A percentile compares a stretch with the other conserved stretches of the same genome.
Evolutionary conservation across 2,888 invertebrate genomes (phyloP).

Genomic region (Lepidochitona cinerea): DNA sequence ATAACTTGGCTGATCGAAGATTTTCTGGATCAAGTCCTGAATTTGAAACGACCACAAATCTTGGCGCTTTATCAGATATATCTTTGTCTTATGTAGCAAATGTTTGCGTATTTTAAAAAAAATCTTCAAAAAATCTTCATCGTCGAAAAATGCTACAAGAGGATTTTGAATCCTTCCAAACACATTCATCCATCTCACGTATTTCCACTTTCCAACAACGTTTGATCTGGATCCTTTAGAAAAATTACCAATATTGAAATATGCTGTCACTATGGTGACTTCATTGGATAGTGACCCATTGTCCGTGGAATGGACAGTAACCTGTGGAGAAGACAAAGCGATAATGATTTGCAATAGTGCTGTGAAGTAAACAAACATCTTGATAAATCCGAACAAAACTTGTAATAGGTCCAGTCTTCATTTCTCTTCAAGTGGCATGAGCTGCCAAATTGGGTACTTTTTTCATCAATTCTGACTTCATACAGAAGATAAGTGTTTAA

Average conservation of each 20-base stretch:
- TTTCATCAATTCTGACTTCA: too few relatives aligned
- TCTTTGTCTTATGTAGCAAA: constrained; percentile 36
- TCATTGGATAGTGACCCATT: constrained; percentile 23
- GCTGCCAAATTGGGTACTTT: too few relatives aligned
- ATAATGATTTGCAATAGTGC: too few relatives aligned
- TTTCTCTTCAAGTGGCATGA: too few relatives aligned
- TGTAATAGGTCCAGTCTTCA: too few relatives aligned
- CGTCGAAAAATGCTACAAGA: constrained; percentile 51
- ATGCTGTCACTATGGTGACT: constrained; percentile 52
- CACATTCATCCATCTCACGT: constrained; percentile 53
- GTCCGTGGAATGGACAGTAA: neutral
- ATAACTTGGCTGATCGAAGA: constrained; percentile 50
- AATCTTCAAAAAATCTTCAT: constrained; percentile 30
- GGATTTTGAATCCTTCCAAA: constrained; percentile 53
- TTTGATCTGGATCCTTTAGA: constrained; percentile 32
- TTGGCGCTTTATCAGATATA: constrained; percentile 34
- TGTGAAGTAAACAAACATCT: too few relatives aligned
- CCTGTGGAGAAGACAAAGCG: neutral
- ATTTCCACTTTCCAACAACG: constrained; percentile 34
- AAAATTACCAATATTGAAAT: constrained; percentile 46
- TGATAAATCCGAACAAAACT: too few relatives aligned
- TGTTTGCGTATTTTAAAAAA: constrained; percentile 36
- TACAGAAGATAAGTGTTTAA: too few relatives aligned
- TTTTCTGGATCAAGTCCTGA: constrained; percentile 35
- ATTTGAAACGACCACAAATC: constrained; percentile 50